phyloP scores from a whole-genome alignment of 1,140 invertebrate genomes.

The Anoplolepis gracilipes region DNA sequence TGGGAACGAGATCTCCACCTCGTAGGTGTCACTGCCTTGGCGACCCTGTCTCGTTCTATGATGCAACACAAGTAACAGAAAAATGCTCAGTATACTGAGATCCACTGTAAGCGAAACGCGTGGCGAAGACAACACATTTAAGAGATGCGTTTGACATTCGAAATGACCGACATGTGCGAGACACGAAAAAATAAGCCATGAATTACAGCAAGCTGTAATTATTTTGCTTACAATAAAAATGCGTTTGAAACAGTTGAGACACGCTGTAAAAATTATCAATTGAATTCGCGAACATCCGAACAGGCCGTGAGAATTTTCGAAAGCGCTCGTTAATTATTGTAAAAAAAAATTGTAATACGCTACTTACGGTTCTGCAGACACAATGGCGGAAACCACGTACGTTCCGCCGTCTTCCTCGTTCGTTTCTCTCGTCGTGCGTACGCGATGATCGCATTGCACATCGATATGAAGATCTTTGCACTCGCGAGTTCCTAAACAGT shows the following conservation, averaged over 20 bases:
- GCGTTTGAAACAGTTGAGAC: neutral
- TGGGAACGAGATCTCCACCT: slow-evolving; percentile 95
- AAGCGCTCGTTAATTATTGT: neutral
- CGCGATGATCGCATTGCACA: slow-evolving; percentile 94
- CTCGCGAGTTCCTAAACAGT: slow-evolving; percentile 88
- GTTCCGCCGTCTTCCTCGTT: slow-evolving; percentile 89
- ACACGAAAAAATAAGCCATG: slow-evolving; percentile 12
- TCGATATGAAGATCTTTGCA: slow-evolving; percentile 96
- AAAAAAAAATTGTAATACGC: neutral
- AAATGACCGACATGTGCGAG: slow-evolving; percentile 7
- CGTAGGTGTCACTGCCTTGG: slow-evolving; percentile 92
- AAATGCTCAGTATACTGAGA: slow-evolving; percentile 73
- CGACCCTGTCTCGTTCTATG: slow-evolving; percentile 85
- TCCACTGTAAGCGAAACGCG: slow-evolving; percentile 11
- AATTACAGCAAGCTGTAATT: slow-evolving; percentile 7
- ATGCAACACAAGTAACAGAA: slow-evolving; percentile 79
- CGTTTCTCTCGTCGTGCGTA: slow-evolving; percentile 82
- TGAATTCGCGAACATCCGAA: neutral
- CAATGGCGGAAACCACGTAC: slow-evolving; percentile 92
- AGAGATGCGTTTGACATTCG: neutral
- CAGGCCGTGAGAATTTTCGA: neutral
- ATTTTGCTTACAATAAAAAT: neutral
- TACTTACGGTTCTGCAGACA: slow-evolving; percentile 94
- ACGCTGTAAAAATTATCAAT: slow-evolving; percentile 6
- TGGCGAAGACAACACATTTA: neutral